phyloP scores from a whole-genome alignment of 2,113 vertebrate genomes.

The Hymenochirus boettgeri region DNA sequence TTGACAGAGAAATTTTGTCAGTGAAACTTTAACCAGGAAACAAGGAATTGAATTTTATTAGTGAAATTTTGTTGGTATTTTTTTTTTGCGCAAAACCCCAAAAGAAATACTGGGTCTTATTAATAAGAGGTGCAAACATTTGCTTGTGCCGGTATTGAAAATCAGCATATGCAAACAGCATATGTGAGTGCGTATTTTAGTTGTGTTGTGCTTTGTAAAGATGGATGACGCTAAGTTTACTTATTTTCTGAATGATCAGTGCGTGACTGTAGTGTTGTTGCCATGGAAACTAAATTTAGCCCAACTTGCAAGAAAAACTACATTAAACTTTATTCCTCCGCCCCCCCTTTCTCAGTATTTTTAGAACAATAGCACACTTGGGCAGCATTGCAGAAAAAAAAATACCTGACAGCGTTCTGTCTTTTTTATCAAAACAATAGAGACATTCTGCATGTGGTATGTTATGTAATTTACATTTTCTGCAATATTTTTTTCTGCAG shows the following conservation, averaged over 20 bases:
- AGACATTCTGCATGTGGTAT: neutral
- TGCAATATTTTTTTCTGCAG: neutral
- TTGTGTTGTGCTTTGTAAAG: neutral
- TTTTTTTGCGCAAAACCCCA: no score
- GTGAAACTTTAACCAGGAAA: no score
- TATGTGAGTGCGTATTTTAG: no score
- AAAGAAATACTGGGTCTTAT: no score
- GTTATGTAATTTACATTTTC: neutral
- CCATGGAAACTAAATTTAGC: slow-evolving; percentile 10
- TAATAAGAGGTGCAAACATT: no score
- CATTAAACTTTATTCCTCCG: no score
- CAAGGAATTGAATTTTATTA: no score
- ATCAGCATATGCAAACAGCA: no score
- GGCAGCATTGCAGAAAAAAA: neutral
- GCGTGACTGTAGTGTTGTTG: neutral
- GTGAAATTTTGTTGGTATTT: no score
- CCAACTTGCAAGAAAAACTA: neutral
- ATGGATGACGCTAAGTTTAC: neutral
- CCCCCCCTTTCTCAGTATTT: neutral
- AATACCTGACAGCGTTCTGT: neutral
- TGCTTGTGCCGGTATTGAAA: no score
- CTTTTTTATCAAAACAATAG: neutral
- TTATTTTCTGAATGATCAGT: neutral
- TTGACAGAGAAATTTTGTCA: no score
- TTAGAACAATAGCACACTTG: slow-evolving; percentile 1